Base-by-base conservation (phyloP, 2,113 vertebrate genomes). In the Megatriorchis doriae region DNA sequence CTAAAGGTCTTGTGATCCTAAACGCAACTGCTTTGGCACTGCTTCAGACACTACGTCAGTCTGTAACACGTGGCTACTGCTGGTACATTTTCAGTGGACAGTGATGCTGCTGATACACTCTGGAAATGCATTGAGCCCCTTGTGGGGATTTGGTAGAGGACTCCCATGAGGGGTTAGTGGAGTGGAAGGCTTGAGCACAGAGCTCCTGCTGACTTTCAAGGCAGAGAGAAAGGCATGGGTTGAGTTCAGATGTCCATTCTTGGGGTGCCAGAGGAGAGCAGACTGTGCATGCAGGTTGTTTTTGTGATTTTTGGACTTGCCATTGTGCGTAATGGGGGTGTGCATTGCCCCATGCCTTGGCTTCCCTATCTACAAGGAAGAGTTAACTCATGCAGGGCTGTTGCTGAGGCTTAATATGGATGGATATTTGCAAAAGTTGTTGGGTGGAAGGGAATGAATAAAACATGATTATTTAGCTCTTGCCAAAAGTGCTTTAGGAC, bases 21-120 rank as follows among this genome's bases (percentile, higher is more conserved):
- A n/a, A 75, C 59, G 23, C 15, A 63, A 1, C 17, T 52, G 18
- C 16, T 77, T 55, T 31, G 53, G 53, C 27, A 26, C 25, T 74
- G 25, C 42, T 63, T 62, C 38, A 71, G n/a, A 13, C 8, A 9
- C 36, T 22, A 4, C 0, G 1, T 4, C 27, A 43, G 18, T 21
- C 52, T 55, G 0, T 74, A 38, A 50, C 7, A 2, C 0, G 3
- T 23, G 31, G 16, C 11, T 48, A 0, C 48, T 81, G 34, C 43
- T 52, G 40, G 16, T 43, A 6, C 4, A 2, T 52, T 43, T 32
- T 65, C 36, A n/a, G 48, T 10, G 59, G 27, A 10, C 16, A 10
- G 80, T 9, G n/a, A 9, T 63, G 56, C 26, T 91, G 52, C 53
- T 56, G 43, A 6, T 29, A 5, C 0, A 1, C 36, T 77, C 26